Evolutionary conservation across 2,113 vertebrate genomes (phyloP), one percentile per base, ranked within the genome.

Genomic region (Xyliphius kryptos): DNA sequence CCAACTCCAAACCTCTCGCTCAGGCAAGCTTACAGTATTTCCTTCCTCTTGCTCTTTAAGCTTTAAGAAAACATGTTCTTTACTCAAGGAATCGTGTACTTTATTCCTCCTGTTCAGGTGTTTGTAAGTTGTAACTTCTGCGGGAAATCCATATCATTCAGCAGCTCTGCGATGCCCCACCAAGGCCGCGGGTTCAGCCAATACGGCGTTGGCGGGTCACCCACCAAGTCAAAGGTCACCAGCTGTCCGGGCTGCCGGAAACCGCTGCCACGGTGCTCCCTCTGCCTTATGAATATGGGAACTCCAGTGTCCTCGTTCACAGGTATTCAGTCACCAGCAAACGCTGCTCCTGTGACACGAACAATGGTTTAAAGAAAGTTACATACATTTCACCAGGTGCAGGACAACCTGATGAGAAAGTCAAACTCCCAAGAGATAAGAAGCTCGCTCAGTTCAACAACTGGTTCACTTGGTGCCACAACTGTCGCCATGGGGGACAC

Each of bases 381-480:
- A n/a, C n/a, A n/a, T n/a, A n/a, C n/a, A n/a, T n/a, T 51, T 54
- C 17, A 44, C n/a, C 63, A 97, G 95, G 92, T 77, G 87, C 89
- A 32, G 92, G 91, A 54, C 97, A 93, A 77, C 91, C 91, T 0
- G 96, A 98, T 26, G 95, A 97, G 85, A 97, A 97, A 80, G 87
- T 91, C n/a, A 92, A 96, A 79, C 85, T 97, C 55, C 95, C 92
- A 61, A 91, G 97, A 80, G 95, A 98, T 80, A 98, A 97, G 83
- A 99, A 98, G 80, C 80, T 99, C 14, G 94, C 96, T 43, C 93
- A 99, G 66, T 99, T 99, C 78, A 97, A 96, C 82, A 99, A 97
- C 86, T 99, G 96, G 96, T 99, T 99, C 84, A 97, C 96, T n/a
- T 99, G 96, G 96, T 99, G 96, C 76, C 96, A 99, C 83, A 99